Evolutionary conservation across 2,797 vertebrate genomes (phyloP).

Genomic region (Kryptolebias ocellatus): DNA sequence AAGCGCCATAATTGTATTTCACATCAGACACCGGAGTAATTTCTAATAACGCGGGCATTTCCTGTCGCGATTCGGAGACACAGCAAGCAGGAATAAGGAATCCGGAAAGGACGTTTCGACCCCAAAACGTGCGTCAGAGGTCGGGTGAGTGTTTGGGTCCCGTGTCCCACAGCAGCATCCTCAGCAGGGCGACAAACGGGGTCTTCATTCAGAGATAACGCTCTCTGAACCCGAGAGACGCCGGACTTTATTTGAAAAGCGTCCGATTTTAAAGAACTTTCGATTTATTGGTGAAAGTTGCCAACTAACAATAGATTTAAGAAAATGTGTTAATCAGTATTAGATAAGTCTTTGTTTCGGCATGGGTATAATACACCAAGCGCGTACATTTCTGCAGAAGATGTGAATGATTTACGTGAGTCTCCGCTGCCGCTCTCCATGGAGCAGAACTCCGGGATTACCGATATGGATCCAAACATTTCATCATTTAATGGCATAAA

Average conservation of each 20-base stretch:
- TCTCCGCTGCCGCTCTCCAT: accelerated
- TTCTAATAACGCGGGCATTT: conserved; percentile 21
- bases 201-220: conserved; percentile 1
- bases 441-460: neutral
- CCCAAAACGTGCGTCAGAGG: conserved; percentile 41
- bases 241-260: conserved; percentile 24
- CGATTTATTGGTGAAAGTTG: accelerated
- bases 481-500: neutral
- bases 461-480: conserved; percentile 6
- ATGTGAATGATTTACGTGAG: neutral
- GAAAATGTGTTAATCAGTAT: accelerated
- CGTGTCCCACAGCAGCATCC: neutral
- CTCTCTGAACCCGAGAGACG: neutral
- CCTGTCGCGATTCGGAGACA: conserved; percentile 30
- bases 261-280: accelerated
- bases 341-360: neutral
- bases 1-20: conserved; percentile 10
- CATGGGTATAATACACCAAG: accelerated
- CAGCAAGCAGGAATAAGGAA: neutral
- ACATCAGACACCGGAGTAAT: neutral
- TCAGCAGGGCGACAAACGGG: neutral
- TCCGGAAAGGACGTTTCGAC: conserved; percentile 34
- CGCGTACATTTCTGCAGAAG: accelerated
- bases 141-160: conserved; percentile 41
- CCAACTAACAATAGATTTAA: accelerated